Percentiles rank a stretch among this genome's conserved stretches.
These are phyloP conservation scores for Rousettus leschenaultii DNA, from an alignment of 2,113 vertebrate species.

Conservation along the genomic window DNA sequence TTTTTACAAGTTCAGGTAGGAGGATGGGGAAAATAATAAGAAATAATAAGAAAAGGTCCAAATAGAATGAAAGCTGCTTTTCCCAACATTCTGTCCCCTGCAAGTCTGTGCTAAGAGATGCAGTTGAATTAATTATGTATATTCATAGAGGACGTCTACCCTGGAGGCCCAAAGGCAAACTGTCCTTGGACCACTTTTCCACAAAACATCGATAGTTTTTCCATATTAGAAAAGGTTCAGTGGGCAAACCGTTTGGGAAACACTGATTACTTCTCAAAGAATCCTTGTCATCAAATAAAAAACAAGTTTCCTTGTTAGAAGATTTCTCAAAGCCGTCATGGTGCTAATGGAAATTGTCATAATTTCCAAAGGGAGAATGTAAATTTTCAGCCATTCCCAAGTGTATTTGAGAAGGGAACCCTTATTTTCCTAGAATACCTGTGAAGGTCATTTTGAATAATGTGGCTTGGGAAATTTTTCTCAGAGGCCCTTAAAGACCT, in stretches of 20 bases:
- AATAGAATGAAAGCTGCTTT: not conserved
- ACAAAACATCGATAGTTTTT: not conserved
- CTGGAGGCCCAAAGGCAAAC: not conserved
- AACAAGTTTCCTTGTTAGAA: not conserved
- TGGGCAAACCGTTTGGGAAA: not conserved
- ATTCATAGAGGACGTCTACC: not conserved
- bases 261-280: not conserved
- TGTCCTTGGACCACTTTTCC: not conserved
- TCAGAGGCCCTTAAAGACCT: not conserved
- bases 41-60: not conserved
- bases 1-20: slow-evolving; percentile 6
- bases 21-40: not conserved
- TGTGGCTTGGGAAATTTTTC: not conserved
- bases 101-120: not conserved
- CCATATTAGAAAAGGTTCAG: not conserved
- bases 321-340: not conserved
- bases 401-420: not conserved
- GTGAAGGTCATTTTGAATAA: not conserved
- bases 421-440: not conserved
- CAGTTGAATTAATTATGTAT: not conserved
- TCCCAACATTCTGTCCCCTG: not conserved
- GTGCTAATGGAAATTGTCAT: not conserved
- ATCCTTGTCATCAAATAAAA: not conserved
- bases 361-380: not conserved
- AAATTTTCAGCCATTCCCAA: not conserved